Percentiles rank a stretch among this genome's conserved stretches.
These are phyloP conservation scores for Ranitomeya imitator DNA, from an alignment of 2,113 vertebrate genomes.

Conservation along the genomic window DNA sequence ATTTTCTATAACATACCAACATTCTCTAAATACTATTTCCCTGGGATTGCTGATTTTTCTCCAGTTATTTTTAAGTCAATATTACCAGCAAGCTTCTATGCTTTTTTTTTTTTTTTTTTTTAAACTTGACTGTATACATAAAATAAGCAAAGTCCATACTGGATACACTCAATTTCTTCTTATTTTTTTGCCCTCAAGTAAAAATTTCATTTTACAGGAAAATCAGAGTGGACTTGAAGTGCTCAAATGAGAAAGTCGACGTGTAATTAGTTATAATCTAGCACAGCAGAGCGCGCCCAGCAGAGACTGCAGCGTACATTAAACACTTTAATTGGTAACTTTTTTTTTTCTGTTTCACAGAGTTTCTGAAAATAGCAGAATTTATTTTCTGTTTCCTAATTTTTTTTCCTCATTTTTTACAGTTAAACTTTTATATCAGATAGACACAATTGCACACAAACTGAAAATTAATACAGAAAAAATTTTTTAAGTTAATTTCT, in stretches of 20 bases:
- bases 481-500: background rate
- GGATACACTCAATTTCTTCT: conserved; percentile 33
- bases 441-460: no score
- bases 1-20: conserved; percentile 3
- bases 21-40: background rate
- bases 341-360: background rate
- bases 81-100: conserved; percentile 1
- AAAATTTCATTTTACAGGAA: conserved; percentile 16
- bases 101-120: conserved; percentile 44
- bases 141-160: background rate
- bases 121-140: conserved; percentile 20
- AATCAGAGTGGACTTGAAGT: conserved; percentile 19
- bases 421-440: no score
- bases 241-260: background rate
- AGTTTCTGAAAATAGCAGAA: background rate
- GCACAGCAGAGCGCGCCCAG: conserved; percentile 16
- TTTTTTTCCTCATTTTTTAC: background rate
- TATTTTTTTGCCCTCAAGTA: conserved; percentile 14
- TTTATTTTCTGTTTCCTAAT: background rate
- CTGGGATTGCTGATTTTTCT: background rate
- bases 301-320: conserved; percentile 56
- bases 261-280: conserved; percentile 48
- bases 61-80: conserved; percentile 3
- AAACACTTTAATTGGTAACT: conserved; percentile 59
- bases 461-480: background rate